Conservation (phyloP, 2,113 vertebrate species). For the Sturnus vulgaris region DNA sequence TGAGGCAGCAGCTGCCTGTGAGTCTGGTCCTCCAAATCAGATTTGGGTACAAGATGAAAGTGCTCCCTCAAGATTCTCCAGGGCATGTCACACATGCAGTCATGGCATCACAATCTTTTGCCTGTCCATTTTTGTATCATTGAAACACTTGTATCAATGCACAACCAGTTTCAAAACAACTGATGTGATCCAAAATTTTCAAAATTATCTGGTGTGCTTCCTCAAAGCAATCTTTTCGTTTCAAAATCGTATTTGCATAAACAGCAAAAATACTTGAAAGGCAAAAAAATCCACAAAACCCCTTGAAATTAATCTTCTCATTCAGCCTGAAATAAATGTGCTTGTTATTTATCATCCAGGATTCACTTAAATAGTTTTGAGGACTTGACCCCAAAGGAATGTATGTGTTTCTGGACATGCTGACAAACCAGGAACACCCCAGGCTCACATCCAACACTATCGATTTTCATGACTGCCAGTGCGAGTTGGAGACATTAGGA, state of each 20-base stretch:
- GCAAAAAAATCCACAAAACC: neutral
- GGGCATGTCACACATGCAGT: neutral
- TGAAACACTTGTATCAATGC: neutral
- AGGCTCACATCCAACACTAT: neutral
- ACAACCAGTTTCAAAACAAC: neutral
- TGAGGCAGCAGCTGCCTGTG: neutral
- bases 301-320: neutral
- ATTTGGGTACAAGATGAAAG: neutral
- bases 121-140: accelerated
- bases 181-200: neutral
- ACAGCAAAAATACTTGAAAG: neutral
- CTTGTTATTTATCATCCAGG: neutral
- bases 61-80: neutral
- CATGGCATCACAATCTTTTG: neutral
- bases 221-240: neutral
- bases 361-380: neutral
- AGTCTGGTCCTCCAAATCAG: neutral
- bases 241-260: neutral
- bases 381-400: neutral
- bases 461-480: neutral
- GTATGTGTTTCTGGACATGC: neutral
- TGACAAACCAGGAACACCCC: neutral
- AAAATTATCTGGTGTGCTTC: neutral
- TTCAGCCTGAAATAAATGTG: neutral
- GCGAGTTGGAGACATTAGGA: neutral